Conservation (phyloP, 2,113 vertebrate genomes). For the Pseudorhombus dupliciocellatus region DNA sequence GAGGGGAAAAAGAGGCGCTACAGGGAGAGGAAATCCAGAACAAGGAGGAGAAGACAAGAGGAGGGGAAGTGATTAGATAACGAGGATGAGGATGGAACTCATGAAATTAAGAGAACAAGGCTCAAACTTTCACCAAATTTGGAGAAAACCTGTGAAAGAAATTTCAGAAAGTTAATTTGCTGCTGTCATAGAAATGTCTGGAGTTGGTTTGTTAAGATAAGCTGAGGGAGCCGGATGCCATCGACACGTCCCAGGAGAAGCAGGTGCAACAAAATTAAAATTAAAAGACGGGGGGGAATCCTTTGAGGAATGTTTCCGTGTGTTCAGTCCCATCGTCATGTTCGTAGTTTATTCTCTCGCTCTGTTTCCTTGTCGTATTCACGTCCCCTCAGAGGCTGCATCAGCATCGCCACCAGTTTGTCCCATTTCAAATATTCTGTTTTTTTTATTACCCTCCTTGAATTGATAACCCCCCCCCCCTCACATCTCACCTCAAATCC, state of each 20-base stretch:
- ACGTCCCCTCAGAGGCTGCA: too few species aligned
- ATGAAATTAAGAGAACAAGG: background rate
- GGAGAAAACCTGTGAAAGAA: background rate
- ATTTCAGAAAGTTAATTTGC: background rate
- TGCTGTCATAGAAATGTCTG: too few species aligned
- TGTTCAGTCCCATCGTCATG: too few species aligned
- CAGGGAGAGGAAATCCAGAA: background rate
- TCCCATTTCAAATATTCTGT: too few species aligned
- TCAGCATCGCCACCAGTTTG: too few species aligned
- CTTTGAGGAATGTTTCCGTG: too few species aligned
- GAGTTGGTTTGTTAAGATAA: background rate
- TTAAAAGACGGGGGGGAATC: background rate
- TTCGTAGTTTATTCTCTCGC: too few species aligned
- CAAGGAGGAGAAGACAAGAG: background rate
- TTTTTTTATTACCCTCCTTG: background rate
- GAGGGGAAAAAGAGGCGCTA: background rate
- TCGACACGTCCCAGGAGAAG: background rate
- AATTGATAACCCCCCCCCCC: background rate
- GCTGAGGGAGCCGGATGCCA: background rate
- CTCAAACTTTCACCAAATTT: background rate
- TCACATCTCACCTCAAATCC: slow-evolving; percentile 32
- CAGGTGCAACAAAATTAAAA: background rate
- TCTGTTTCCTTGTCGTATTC: too few species aligned
- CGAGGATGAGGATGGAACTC: background rate
- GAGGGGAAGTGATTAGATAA: background rate